These are phyloP conservation scores for Epirrhoe tristata DNA, from an alignment of 2,888 invertebrate genomes.

Conservation along the genomic window DNA sequence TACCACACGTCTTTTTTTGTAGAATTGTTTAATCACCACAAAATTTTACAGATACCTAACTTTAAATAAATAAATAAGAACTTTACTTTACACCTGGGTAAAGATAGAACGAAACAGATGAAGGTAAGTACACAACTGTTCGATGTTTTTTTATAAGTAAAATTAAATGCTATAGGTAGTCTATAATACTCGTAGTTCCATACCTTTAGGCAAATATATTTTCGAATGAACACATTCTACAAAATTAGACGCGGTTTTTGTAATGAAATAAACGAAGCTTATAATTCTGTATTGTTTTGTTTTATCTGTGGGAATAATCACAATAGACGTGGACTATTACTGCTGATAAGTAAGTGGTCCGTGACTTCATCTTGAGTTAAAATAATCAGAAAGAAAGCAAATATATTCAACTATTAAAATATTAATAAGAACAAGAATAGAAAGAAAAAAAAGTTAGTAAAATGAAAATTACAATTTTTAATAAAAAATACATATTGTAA, in stretches of 20 bases:
- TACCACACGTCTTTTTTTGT: too few species aligned
- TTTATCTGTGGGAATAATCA: conserved; percentile 22
- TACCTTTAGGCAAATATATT: conserved; percentile 33
- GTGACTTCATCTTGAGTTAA: neutral
- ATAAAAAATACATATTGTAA: too few species aligned
- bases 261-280: conserved; percentile 35
- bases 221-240: conserved; percentile 33
- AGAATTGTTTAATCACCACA: too few species aligned
- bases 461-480: too few species aligned
- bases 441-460: too few species aligned
- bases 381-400: neutral
- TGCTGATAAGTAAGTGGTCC: neutral
- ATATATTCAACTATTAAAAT: neutral
- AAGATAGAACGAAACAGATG: too few species aligned
- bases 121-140: too few species aligned
- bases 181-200: conserved; percentile 3
- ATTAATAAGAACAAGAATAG: too few species aligned
- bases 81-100: too few species aligned
- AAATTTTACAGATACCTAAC: too few species aligned
- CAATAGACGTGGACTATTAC: neutral
- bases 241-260: conserved; percentile 31
- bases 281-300: conserved; percentile 24
- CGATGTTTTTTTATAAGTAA: too few species aligned
- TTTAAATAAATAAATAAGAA: too few species aligned
- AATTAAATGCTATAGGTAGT: neutral